A percentile compares a stretch with the other conserved stretches of the same genome.
Conservation (phyloP, 2,797 vertebrate species). For the Sebastes iracundus region DNA sequence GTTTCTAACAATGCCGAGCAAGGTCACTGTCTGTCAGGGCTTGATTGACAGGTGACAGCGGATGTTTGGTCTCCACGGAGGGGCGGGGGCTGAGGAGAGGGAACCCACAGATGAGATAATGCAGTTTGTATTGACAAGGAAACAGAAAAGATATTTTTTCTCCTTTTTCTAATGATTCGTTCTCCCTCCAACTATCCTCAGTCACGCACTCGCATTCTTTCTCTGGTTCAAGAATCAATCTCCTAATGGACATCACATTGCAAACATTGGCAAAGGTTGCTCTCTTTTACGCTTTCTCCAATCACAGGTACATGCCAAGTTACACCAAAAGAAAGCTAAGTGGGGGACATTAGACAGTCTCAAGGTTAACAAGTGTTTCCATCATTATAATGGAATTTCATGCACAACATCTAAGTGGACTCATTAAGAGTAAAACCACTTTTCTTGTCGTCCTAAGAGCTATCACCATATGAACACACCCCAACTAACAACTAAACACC, state of each 20-base stretch:
- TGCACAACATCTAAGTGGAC: conserved; percentile 39
- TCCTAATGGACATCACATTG: conserved; percentile 68
- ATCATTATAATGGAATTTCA: conserved; percentile 55
- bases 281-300: conserved; percentile 48
- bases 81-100: conserved; percentile 10
- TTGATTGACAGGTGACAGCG: conserved; percentile 82
- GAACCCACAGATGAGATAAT: conserved; percentile 62
- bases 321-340: conserved; percentile 66
- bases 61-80: conserved; percentile 54
- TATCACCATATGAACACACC: conserved; percentile 27
- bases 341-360: conserved; percentile 38
- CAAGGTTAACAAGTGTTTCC: conserved; percentile 68
- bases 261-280: conserved; percentile 63
- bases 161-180: conserved; percentile 38
- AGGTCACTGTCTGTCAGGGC: conserved; percentile 74
- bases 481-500: conserved; percentile 29
- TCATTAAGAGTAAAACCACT: conserved; percentile 32
- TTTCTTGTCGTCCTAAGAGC: conserved; percentile 26
- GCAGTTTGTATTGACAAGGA: conserved; percentile 72
- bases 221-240: conserved; percentile 64
- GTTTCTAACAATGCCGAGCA: conserved; percentile 68
- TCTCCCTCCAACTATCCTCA: conserved; percentile 7
- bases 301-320: conserved; percentile 61
- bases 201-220: conserved; percentile 30
- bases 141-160: conserved; percentile 55